These are phyloP conservation scores for Intellagama lesueurii DNA, from an alignment of 2,797 vertebrate genomes.

Conservation along the genomic window DNA sequence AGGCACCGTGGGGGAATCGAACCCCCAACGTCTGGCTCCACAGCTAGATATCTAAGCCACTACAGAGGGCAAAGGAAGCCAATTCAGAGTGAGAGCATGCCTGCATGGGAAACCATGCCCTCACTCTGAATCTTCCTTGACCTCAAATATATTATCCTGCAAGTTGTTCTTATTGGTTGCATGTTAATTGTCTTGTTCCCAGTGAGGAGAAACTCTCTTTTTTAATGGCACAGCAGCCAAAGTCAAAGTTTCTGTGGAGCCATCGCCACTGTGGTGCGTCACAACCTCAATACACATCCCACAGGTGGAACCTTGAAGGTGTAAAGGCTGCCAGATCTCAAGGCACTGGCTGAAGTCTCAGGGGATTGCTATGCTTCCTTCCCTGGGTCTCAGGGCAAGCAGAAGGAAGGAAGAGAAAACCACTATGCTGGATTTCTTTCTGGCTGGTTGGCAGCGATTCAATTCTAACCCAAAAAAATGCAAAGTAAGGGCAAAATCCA, in stretches of 20 bases:
- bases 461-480: neutral
- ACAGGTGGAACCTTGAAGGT: neutral
- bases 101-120: neutral
- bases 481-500: neutral
- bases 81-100: neutral
- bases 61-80: neutral
- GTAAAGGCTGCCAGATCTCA: neutral
- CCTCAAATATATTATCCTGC: no score
- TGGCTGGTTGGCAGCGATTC: neutral
- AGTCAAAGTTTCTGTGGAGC: neutral
- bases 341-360: no score
- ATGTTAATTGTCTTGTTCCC: neutral
- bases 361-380: no score
- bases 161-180: neutral
- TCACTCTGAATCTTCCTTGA: neutral
- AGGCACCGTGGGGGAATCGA: no score
- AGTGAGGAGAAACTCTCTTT: neutral
- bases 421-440: neutral
- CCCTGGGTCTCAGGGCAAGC: neutral
- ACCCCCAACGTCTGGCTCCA: no score
- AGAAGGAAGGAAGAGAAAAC: neutral
- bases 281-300: neutral
- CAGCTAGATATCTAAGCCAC: no score
- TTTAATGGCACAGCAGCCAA: neutral
- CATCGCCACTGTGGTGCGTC: neutral